Evolutionary conservation across 1,140 invertebrate species (phyloP).

Genomic region (Heliconius congener): DNA sequence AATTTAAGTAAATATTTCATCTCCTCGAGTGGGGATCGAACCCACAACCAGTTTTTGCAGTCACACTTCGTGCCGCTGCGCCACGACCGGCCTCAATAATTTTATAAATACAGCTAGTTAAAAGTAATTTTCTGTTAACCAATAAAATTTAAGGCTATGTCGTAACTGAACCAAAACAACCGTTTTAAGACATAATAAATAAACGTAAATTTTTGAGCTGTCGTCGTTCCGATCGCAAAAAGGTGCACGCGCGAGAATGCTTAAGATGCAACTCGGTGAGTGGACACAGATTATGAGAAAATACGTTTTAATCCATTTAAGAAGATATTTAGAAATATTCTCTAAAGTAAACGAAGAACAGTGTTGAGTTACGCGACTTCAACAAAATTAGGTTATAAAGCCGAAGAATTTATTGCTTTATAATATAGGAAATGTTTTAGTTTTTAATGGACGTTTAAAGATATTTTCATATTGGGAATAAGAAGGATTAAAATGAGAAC

Average conservation of each 20-base stretch:
- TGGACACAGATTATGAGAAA: not conserved
- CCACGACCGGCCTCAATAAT: no score
- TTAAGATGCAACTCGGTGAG: not conserved
- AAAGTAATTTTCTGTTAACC: not conserved
- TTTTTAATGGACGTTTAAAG: no score
- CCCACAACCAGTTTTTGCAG: no score
- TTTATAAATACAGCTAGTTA: not conserved
- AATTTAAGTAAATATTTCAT: no score
- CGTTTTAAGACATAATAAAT: conserved; percentile 57
- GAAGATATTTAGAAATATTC: not conserved
- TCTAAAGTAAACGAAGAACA: not conserved
- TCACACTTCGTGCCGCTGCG: no score
- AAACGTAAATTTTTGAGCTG: conserved; percentile 61
- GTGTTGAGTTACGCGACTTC: not conserved
- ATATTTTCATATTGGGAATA: no score
- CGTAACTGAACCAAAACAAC: conserved; percentile 6
- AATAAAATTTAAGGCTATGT: not conserved
- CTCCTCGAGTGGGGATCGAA: no score
- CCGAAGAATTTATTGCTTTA: no score
- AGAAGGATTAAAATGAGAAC: no score
- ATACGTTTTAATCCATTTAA: not conserved
- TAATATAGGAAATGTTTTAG: no score
- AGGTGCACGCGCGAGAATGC: conserved; percentile 63
- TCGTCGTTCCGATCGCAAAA: conserved; percentile 53
- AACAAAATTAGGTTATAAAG: no score